These are phyloP conservation scores for Julus scanicus DNA, from an alignment of 2,888 invertebrate genomes.

Conservation along the genomic window DNA sequence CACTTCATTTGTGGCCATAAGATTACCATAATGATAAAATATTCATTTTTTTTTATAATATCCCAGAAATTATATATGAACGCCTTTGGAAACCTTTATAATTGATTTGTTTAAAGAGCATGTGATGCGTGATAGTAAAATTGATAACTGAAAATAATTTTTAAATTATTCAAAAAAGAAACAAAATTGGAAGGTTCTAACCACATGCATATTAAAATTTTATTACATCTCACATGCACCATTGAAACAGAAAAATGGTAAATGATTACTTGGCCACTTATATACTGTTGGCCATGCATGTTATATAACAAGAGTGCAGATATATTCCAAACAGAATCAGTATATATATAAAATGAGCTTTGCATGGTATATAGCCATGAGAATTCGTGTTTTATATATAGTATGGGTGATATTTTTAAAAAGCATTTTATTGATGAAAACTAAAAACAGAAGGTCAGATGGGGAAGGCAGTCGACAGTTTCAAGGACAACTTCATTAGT, in stretches of 20 bases:
- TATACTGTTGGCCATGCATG: no score
- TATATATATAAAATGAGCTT: no score
- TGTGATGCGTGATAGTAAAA: neutral
- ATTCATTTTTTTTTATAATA: no score
- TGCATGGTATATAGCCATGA: neutral
- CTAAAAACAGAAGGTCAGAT: neutral
- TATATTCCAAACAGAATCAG: no score
- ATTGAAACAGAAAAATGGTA: neutral
- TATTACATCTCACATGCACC: neutral
- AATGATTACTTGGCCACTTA: neutral
- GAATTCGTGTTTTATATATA: neutral
- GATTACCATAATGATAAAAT: no score
- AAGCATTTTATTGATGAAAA: neutral
- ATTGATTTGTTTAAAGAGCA: neutral
- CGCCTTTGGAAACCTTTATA: neutral
- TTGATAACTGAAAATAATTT: neutral
- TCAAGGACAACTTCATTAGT: conserved; percentile 15
- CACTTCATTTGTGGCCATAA: no score
- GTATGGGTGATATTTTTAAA: neutral
- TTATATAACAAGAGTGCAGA: no score
- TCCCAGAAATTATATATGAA: no score
- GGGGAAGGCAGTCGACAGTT: neutral
- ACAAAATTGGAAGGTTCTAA: neutral
- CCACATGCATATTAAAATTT: neutral
- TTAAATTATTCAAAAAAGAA: neutral